Evolutionary conservation across 1,140 invertebrate genomes (phyloP).

Genomic region (Drosophila micromelanica): DNA sequence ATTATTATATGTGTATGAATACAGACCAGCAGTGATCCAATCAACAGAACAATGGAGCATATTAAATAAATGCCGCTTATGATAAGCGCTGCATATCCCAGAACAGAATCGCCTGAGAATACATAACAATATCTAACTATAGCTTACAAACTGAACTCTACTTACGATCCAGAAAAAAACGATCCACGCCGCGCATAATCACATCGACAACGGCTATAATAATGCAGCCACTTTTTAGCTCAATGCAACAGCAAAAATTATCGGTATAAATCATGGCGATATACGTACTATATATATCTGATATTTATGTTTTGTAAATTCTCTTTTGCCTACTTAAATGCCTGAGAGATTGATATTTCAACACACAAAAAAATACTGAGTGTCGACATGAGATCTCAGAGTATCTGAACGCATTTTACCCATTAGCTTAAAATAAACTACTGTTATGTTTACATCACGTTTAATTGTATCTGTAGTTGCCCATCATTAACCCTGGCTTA

Average conservation of each 20-base stretch:
- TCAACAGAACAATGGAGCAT: constrained; percentile 46
- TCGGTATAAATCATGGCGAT: constrained; percentile 59
- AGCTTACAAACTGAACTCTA: not conserved
- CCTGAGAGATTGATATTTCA: not conserved
- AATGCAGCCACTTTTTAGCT: constrained; percentile 57
- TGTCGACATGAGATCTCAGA: not conserved
- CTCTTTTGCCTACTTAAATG: not conserved
- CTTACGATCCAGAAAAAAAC: constrained; percentile 63
- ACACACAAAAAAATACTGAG: not conserved
- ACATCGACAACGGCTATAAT: constrained; percentile 62
- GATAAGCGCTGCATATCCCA: constrained; percentile 37
- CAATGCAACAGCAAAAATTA: constrained; percentile 59
- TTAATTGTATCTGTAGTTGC: not conserved
- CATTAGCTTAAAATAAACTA: not conserved
- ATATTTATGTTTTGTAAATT: not conserved
- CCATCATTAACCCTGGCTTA: constrained; percentile 36
- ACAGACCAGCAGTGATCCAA: constrained; percentile 54
- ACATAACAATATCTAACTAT: not conserved
- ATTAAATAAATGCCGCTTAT: constrained; percentile 58
- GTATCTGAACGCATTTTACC: not conserved
- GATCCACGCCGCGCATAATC: constrained; percentile 53
- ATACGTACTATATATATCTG: no score
- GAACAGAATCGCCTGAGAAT: constrained; percentile 26
- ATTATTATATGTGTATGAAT: no score
- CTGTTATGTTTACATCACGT: constrained; percentile 3